Evolutionary conservation across 1,140 invertebrate genomes (phyloP).

Genomic region (Cotesia glomerata): DNA sequence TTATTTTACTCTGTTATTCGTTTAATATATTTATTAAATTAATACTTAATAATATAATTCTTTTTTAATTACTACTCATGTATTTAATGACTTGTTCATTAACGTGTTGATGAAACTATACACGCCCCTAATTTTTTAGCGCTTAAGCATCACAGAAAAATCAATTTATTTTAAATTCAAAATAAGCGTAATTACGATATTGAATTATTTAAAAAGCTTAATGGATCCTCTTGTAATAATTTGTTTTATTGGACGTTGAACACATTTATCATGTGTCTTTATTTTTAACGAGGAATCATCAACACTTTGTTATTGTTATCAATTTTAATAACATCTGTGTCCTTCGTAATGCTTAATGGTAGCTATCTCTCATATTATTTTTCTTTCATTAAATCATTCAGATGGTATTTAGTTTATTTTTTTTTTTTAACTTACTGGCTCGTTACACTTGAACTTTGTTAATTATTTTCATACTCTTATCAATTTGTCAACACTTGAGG

Average conservation of each 20-base stretch:
- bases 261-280: no score
- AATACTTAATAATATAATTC: slow-evolving; percentile 18
- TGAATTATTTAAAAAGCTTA: no score
- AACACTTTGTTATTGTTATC: neutral
- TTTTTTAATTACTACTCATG: slow-evolving; percentile 4
- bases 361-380: neutral
- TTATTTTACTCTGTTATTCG: neutral
- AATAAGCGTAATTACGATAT: no score
- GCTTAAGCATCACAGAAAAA: slow-evolving; percentile 10
- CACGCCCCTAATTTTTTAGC: slow-evolving; percentile 24
- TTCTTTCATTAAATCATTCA: neutral
- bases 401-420: neutral
- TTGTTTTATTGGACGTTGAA: no score
- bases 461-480: neutral
- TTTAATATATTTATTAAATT: slow-evolving; percentile 17
- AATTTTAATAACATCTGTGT: neutral
- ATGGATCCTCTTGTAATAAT: no score
- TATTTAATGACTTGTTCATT: neutral
- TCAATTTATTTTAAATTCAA: slow-evolving; percentile 1
- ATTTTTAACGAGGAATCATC: neutral
- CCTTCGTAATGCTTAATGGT: neutral
- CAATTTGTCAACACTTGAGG: neutral
- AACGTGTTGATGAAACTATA: slow-evolving; percentile 9
- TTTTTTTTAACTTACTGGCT: neutral
- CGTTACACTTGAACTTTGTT: neutral